Percentiles rank a stretch among this genome's conserved stretches.
Conservation (phyloP, 2,797 vertebrate species). For the Perodicticus potto region DNA sequence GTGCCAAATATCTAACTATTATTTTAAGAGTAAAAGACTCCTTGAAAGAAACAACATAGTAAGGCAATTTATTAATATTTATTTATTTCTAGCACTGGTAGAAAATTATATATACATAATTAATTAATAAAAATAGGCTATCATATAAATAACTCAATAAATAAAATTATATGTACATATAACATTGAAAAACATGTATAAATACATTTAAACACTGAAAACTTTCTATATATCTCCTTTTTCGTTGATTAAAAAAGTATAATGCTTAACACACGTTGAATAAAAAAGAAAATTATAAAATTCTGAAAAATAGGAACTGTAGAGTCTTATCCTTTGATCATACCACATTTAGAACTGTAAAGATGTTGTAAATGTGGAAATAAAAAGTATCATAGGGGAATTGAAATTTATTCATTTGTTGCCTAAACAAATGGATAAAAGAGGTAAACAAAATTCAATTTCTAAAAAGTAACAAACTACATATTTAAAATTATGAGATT, state of each 20-base stretch:
- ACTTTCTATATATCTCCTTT: not conserved
- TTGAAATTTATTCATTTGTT: not conserved
- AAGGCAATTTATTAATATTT: not conserved
- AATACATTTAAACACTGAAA: not conserved
- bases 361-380: not conserved
- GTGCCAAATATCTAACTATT: not conserved
- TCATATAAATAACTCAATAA: not conserved
- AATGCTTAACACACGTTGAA: not conserved
- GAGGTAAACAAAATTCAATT: conserved; percentile 8
- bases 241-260: not conserved
- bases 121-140: not conserved
- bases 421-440: not conserved
- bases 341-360: not conserved
- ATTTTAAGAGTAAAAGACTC: not conserved
- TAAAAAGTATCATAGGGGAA: not conserved
- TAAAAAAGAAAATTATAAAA: not conserved
- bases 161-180: not conserved
- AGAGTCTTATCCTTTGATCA: not conserved
- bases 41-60: not conserved
- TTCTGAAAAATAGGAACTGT: not conserved
- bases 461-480: not conserved
- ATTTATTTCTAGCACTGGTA: not conserved
- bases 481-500: conserved; percentile 6
- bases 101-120: not conserved
- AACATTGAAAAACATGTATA: not conserved